A percentile compares a stretch with the other conserved stretches of the same genome.
Evolutionary conservation across 2,113 vertebrate species (phyloP).

Genomic region (Toxotes chatareus): DNA sequence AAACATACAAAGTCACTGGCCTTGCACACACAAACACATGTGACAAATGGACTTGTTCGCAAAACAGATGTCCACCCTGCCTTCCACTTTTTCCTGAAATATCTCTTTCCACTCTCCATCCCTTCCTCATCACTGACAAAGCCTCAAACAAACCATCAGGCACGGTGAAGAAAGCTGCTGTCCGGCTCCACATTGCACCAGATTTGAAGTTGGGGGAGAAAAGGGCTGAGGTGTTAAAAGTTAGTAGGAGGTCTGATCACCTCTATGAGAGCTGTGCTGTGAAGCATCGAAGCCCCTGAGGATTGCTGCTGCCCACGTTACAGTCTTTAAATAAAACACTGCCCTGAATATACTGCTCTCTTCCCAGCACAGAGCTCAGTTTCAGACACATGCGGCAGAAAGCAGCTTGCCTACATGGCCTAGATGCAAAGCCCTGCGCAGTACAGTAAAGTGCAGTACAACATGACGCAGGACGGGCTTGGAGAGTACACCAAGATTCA

Average conservation of each 20-base stretch:
- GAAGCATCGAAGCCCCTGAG: conserved; percentile 70
- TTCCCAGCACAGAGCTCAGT: conserved; percentile 37
- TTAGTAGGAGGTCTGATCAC: conserved; percentile 74
- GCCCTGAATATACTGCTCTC: conserved; percentile 82
- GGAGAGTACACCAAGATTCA: neutral
- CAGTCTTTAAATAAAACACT: conserved; percentile 86
- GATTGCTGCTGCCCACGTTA: conserved; percentile 77
- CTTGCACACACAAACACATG: conserved; percentile 3
- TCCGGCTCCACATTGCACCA: conserved; percentile 27
- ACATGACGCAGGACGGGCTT: neutral
- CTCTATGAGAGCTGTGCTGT: conserved; percentile 73
- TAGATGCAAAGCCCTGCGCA: conserved; percentile 65
- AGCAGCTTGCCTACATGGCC: conserved; percentile 64
- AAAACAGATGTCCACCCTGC: conserved; percentile 17
- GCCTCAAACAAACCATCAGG: neutral
- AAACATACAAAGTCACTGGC: conserved; percentile 8
- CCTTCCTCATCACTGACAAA: neutral
- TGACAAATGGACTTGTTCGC: conserved; percentile 21
- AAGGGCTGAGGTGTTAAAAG: conserved; percentile 75
- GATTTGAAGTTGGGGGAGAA: conserved; percentile 48
- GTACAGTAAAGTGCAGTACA: conserved; percentile 34
- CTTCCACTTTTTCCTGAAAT: neutral
- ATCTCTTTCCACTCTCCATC: neutral
- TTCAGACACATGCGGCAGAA: conserved; percentile 68
- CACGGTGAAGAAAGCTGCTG: neutral